Evolutionary conservation across 2,888 invertebrate genomes (phyloP), one percentile per base, ranked within the genome.

Genomic region (Yponomeuta evonymella): DNA sequence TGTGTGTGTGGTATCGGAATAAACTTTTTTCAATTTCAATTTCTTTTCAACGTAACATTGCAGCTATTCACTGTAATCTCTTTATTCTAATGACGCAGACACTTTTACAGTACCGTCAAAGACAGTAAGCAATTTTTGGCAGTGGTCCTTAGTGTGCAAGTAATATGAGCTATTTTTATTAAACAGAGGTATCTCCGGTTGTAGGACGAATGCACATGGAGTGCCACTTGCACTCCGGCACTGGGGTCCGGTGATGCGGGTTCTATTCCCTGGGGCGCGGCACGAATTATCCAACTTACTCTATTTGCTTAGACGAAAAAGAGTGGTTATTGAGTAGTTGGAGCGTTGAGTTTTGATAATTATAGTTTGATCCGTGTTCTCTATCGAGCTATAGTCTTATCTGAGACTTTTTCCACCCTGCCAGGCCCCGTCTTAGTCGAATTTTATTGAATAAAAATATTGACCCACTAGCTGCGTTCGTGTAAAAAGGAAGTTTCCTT

Each of bases 231-330:
- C 23, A 23, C 23, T 23, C 23, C 23, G 68, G 51, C 51, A 68
- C 68, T 68, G 48, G 68, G 68, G 68, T 15, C 67, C 67, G 23
- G 6, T 70, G 71, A 67, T 66, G 68, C 71, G 65, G 71, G 82
- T 83, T 83, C 78, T 65, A 75, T 74, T 84, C 88, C 84, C 87
- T 64, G 82, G 79, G 87, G 82, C 75, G 73, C 73, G 76, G 75
- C 75, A 81, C 85, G 83, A 86, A 87, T 87, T 86, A 86, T 87
- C 87, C 85, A 85, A 85, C 85, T 86, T 87, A 88, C 84, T 85
- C 82, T 83, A 85, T 87, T 87, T 85, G 85, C 84, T 83, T 83
- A 83, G 79, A 78, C 79, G 75, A 84, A 86, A 85, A 82, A 80
- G 79, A 77, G 75, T 72, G 73, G 72, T 77, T 77, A 73, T 73